Conservation (phyloP, 2,888 invertebrate species). For the Chrysotoxum bicinctum region DNA sequence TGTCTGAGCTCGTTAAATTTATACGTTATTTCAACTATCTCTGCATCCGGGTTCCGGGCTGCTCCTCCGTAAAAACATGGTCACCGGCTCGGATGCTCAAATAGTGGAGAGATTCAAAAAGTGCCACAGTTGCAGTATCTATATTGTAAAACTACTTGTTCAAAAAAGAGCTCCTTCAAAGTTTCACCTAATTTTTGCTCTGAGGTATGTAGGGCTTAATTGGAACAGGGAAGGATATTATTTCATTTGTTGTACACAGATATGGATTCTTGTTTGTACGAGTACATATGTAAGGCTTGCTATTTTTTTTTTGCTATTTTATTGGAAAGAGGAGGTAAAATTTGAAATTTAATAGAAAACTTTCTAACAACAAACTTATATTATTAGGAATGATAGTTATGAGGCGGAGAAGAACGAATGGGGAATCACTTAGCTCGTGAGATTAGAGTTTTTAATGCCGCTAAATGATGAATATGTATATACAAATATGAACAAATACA, state of each 20-base stretch:
- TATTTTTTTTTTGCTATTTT: no score
- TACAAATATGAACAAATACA: no score
- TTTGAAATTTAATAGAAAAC: no score
- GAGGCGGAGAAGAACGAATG: no score
- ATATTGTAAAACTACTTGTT: neutral
- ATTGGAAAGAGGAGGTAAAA: no score
- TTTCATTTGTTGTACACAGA: neutral
- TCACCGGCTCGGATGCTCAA: conserved; percentile 16
- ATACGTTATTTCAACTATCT: conserved; percentile 43
- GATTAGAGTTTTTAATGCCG: no score
- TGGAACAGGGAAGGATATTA: neutral
- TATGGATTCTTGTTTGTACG: no score
- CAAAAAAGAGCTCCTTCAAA: neutral
- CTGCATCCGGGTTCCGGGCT: conserved; percentile 9
- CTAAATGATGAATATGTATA: no score
- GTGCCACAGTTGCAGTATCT: neutral
- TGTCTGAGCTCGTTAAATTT: conserved; percentile 64
- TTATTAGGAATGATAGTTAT: no score
- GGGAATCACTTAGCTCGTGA: no score
- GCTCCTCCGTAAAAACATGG: conserved; percentile 23
- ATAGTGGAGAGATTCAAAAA: neutral
- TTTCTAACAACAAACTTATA: no score
- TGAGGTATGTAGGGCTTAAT: neutral
- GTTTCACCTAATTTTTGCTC: neutral
- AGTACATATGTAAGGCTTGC: no score